Evolutionary conservation across 1,140 invertebrate species (phyloP), one percentile per base, ranked within the genome.

Genomic region (Hermetia illucens): DNA sequence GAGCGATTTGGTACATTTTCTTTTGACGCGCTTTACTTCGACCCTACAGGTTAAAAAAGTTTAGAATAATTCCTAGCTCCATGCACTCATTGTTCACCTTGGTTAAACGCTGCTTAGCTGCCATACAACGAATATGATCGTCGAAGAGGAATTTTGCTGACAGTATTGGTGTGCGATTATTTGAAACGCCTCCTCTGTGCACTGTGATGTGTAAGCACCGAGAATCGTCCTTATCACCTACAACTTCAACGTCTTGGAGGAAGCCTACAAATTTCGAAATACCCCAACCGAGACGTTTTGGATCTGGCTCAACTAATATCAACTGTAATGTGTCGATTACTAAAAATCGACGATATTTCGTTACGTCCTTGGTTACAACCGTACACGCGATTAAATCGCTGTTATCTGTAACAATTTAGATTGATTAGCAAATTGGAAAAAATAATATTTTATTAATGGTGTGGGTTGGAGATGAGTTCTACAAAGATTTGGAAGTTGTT

Each of bases 41-140:
- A 30, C 93, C 95, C 85, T 83, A n/a, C n/a, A n/a, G n/a, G 47
- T 41, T 66, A 68, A 51, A 30, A 25, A 34, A 25, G 6, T 19
- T 19, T 22, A 18, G 9, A 12, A 27, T 5, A 36, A 8, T 38
- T 13, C 16, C 25, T 12, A 9, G 4, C n/a, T 2, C 13, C 6
- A 39, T 9, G 15, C n/a, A 25, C 42, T 40, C 8, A 2, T n/a
- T 22, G n/a, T 15, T 18, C 55, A 86, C 82, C 75, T 89, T 77
- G 3, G 72, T 74, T 19, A 77, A 55, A n/a, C 75, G 53, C 64
- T 88, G 87, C 61, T 87, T 88, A 18, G 87, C 90, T 21, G 90
- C 89, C 88, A 95, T 92, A 58, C 92, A 97, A 9, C 95, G 71
- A 42, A 98, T 98, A 57, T 98, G 91, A 67, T 99, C 95, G 58